A percentile compares a stretch with the other conserved stretches of the same genome.
phyloP scores from a whole-genome alignment of 2,797 vertebrate genomes.

The Macropodus opercularis region DNA sequence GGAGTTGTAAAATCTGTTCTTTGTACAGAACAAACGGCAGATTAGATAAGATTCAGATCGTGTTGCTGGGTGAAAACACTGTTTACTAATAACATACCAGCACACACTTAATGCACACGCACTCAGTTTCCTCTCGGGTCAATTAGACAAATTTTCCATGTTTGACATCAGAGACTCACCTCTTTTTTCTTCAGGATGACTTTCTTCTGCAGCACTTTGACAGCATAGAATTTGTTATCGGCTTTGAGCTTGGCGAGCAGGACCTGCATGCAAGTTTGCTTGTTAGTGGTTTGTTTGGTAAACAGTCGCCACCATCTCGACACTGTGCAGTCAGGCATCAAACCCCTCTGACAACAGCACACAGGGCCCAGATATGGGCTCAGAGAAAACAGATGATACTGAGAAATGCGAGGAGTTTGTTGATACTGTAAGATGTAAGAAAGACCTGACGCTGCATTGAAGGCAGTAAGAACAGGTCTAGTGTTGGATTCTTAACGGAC shows the following conservation, averaged over 20 bases:
- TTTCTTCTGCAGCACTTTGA: constrained; percentile 98
- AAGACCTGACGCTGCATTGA: not conserved
- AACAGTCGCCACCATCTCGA: constrained; percentile 55
- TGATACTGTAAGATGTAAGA: constrained; percentile 10
- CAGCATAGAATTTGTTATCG: constrained; percentile 91
- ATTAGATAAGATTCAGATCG: constrained; percentile 77
- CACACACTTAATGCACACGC: not conserved
- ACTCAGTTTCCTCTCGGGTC: constrained; percentile 11
- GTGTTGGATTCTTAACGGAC: not conserved
- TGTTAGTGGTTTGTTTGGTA: constrained; percentile 63
- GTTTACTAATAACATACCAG: constrained; percentile 62
- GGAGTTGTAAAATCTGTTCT: constrained; percentile 60
- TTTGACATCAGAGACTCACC: constrained; percentile 76
- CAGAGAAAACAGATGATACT: constrained; percentile 58
- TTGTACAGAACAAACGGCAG: constrained; percentile 63
- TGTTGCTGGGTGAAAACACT: constrained; percentile 50
- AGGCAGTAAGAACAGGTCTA: not conserved
- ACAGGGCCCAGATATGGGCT: constrained; percentile 38
- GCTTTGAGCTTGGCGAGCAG: constrained; percentile 94
- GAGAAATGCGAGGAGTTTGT: constrained; percentile 45
- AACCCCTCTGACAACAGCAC: constrained; percentile 28
- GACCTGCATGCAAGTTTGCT: constrained; percentile 83
- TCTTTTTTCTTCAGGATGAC: constrained; percentile 97
- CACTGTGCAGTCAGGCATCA: constrained; percentile 34
- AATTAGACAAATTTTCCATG: constrained; percentile 30